Conservation (phyloP, 2,113 vertebrate species). For the Mixornis gularis region DNA sequence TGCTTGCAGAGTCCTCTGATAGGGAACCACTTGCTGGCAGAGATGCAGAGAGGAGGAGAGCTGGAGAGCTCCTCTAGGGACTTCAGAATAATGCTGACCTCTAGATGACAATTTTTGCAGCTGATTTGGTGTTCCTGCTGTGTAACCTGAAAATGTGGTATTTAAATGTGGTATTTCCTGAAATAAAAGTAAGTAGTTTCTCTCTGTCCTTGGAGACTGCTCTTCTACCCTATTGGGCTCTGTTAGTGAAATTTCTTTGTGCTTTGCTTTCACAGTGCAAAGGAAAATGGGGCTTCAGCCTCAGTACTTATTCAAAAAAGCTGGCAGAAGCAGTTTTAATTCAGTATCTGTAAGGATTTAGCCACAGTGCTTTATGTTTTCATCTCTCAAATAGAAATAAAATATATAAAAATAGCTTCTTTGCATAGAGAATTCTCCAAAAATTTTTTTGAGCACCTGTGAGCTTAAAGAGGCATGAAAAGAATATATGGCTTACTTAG, state of each 20-base stretch:
- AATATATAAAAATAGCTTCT: background rate
- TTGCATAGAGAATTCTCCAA: background rate
- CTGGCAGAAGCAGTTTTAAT: background rate
- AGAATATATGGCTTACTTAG: background rate
- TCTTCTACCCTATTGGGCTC: background rate
- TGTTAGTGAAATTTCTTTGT: background rate
- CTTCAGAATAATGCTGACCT: background rate
- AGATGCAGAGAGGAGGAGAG: background rate
- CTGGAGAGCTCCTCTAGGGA: background rate
- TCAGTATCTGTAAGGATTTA: background rate
- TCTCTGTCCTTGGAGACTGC: background rate
- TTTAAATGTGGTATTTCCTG: background rate
- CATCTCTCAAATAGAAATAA: background rate
- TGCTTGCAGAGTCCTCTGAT: background rate
- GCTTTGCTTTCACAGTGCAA: accelerated
- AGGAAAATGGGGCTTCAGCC: background rate
- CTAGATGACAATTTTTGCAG: background rate
- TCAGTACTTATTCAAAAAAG: background rate
- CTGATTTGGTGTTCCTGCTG: background rate
- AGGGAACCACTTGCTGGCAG: background rate
- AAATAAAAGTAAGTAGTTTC: background rate
- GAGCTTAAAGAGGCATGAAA: background rate
- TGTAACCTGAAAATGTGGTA: background rate
- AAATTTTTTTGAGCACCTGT: background rate
- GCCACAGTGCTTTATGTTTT: background rate